Percentiles rank a stretch among this genome's conserved stretches.
phyloP scores from a whole-genome alignment of 1,140 invertebrate species.

The Nomia melanderi region DNA sequence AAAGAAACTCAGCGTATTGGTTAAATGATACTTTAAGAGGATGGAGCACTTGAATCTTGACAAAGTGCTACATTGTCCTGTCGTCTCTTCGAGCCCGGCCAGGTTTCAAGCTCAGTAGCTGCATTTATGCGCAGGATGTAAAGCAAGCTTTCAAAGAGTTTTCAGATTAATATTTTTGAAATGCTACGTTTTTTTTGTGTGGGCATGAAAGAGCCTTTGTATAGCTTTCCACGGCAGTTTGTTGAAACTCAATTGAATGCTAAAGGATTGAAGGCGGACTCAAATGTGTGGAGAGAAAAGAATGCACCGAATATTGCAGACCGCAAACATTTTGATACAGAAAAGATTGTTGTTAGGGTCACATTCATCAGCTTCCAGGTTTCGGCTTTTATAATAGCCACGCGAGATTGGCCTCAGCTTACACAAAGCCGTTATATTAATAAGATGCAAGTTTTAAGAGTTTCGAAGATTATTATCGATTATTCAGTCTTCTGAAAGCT shows the following conservation, averaged over 20 bases:
- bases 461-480: not conserved
- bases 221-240: not conserved
- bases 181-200: not conserved
- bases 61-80: slow-evolving; percentile 22
- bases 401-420: not conserved
- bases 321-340: not conserved
- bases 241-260: not conserved
- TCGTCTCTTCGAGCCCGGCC: not conserved
- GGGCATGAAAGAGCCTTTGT: slow-evolving; percentile 5
- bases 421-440: not conserved
- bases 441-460: not conserved
- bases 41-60: slow-evolving; percentile 2
- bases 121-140: not conserved
- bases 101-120: not conserved
- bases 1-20: slow-evolving; percentile 7
- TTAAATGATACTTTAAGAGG: slow-evolving; percentile 34
- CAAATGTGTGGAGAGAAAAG: not conserved
- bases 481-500: not conserved
- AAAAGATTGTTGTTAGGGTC: not conserved
- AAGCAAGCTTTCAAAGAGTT: not conserved
- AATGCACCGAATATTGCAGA: not conserved
- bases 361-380: no score
- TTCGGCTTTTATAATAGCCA: not conserved
- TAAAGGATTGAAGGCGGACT: not conserved
- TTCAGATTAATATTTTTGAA: slow-evolving; percentile 27